phyloP scores from a whole-genome alignment of 2,888 invertebrate genomes.

The Leptinotarsa haldemani region DNA sequence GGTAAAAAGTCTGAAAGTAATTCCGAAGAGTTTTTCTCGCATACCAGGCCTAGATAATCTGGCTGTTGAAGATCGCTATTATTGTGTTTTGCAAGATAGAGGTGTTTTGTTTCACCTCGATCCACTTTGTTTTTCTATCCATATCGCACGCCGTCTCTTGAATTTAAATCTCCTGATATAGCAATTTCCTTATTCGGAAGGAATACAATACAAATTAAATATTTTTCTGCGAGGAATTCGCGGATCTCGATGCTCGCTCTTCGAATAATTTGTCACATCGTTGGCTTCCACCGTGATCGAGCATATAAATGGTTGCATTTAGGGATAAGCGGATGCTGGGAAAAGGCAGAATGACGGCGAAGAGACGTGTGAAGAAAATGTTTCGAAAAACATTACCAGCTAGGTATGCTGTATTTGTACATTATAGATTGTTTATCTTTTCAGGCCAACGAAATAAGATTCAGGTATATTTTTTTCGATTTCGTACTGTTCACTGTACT shows the following conservation, averaged over 20 bases:
- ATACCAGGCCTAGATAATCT: conserved; percentile 58
- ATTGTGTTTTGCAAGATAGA: conserved; percentile 52
- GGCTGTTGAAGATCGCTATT: conserved; percentile 48
- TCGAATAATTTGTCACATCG: conserved; percentile 45
- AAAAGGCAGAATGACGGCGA: conserved; percentile 17
- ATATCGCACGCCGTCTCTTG: conserved; percentile 50
- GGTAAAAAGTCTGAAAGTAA: conserved; percentile 56
- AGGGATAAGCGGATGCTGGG: conserved; percentile 11
- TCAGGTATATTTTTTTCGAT: too few species aligned
- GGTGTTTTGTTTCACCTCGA: conserved; percentile 57
- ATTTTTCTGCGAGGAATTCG: conserved; percentile 45
- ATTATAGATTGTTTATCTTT: background rate
- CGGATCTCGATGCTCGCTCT: conserved; percentile 40
- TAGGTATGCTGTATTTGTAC: background rate
- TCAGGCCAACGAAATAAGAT: too few species aligned
- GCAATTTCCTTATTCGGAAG: conserved; percentile 43
- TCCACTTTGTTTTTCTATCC: conserved; percentile 51
- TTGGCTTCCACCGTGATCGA: conserved; percentile 35
- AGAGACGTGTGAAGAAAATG: conserved; percentile 24
- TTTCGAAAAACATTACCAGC: background rate
- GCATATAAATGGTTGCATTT: conserved; percentile 61
- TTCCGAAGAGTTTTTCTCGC: conserved; percentile 55
- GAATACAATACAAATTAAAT: conserved; percentile 43
- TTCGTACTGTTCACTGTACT: too few species aligned
- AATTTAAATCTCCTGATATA: conserved; percentile 48